A percentile compares a stretch with the other conserved stretches of the same genome.
phyloP scores from a whole-genome alignment of 2,113 vertebrate species.

The Macrotis lagotis region DNA sequence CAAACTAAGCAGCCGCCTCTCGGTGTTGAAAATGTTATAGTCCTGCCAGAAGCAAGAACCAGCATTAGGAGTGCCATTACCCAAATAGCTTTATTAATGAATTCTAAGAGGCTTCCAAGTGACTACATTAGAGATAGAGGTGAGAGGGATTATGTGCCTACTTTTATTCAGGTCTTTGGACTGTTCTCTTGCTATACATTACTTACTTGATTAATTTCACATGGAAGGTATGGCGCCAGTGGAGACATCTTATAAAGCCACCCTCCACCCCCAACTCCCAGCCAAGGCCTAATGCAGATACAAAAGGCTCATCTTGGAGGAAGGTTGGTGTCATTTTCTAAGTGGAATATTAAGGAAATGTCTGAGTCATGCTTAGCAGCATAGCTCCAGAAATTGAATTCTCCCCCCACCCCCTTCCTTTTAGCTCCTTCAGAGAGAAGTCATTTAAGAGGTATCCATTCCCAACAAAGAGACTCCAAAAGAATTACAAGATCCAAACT shows the following conservation, averaged over 20 bases:
- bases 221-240: constrained; percentile 45
- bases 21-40: neutral
- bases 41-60: constrained; percentile 23
- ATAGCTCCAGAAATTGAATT: constrained; percentile 32
- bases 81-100: constrained; percentile 42
- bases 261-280: neutral
- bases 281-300: constrained; percentile 37
- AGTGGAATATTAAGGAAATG: constrained; percentile 36
- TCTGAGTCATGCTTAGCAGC: constrained; percentile 52
- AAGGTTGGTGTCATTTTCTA: constrained; percentile 36
- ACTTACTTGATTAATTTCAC: constrained; percentile 48
- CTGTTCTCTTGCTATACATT: constrained; percentile 16
- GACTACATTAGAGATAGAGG: constrained; percentile 27
- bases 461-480: neutral
- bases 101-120: constrained; percentile 48
- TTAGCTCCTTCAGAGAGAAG: constrained; percentile 47
- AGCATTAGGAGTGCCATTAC: neutral
- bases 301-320: constrained; percentile 7
- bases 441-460: constrained; percentile 10
- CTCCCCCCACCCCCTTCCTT: constrained; percentile 32
- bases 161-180: constrained; percentile 31
- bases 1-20: constrained; percentile 68
- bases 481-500: neutral
- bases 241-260: constrained; percentile 48
- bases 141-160: constrained; percentile 20